Percentiles rank a stretch among this genome's conserved stretches.
These are phyloP conservation scores for Hyaena hyaena DNA, from an alignment of 2,113 vertebrate genomes.

Conservation along the genomic window DNA sequence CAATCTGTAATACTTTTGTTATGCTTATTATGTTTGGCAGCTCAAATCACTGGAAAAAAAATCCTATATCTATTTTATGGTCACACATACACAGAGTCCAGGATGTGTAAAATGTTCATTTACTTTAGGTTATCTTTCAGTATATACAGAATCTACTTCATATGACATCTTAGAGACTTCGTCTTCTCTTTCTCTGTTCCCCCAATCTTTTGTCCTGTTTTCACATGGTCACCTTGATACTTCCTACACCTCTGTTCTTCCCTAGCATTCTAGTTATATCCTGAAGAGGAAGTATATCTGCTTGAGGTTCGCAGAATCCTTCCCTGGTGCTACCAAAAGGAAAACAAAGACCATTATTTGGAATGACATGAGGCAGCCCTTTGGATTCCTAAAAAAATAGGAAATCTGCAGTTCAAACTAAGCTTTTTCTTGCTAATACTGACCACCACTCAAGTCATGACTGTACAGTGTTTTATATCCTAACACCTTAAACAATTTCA, in stretches of 20 bases:
- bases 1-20: slow-evolving; percentile 21
- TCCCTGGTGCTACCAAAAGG: not conserved
- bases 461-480: slow-evolving; percentile 2
- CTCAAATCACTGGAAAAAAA: not conserved
- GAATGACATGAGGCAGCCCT: not conserved
- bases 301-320: not conserved
- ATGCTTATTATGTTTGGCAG: not conserved
- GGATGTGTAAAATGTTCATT: not conserved
- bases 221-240: not conserved
- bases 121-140: not conserved
- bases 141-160: not conserved
- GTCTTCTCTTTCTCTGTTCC: not conserved
- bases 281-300: not conserved
- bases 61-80: not conserved
- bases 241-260: not conserved
- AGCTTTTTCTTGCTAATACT: slow-evolving; percentile 22
- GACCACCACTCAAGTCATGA: not conserved
- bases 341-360: not conserved
- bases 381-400: not conserved
- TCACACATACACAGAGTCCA: not conserved
- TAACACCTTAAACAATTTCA: slow-evolving; percentile 32
- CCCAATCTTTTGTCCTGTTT: not conserved
- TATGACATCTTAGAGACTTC: not conserved
- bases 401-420: not conserved
- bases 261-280: not conserved